Base-by-base conservation (phyloP, 1,140 invertebrate species). In the Littorina saxatilis region DNA sequence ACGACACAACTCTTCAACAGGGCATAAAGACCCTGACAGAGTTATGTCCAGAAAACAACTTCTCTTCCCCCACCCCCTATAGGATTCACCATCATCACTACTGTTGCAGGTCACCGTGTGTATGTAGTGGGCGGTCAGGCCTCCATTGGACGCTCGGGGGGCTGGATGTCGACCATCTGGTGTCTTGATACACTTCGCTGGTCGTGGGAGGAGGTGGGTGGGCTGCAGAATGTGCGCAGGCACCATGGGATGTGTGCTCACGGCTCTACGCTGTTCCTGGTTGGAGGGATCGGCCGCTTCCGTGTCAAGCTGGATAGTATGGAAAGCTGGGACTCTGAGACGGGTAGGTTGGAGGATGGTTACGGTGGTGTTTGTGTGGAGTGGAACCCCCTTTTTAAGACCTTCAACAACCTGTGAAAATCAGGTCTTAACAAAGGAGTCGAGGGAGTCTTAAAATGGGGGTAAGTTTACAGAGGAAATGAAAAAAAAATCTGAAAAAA, bases 171-270 rank as follows among this genome's bases (percentile, higher is more conserved):
- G 1, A 66, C 76, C 15, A 43, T 78, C 5, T 78, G 76, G 76
- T 78, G 76, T 27, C 58, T 78, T 20, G 39, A 78, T 37, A 78
- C 55, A 15, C 52, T 58, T 3, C 3, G 13, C 0, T 32, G 76
- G n/a, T 2, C 55, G 13, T 78, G 76, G 76, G 55, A 78, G 7
- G 39, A 61, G 2, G 55, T 37, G 23, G 76, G 76, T 15, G 15
- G 13, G 20, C 35, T 78, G n/a, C 35, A 29, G 1, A 35, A 40
- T 3, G 29, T 58, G 3, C 52, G 76, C 4, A 43, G 76, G 3
- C 76, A 78, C n/a, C 76, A 78, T n/a, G 76, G 76, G 32, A 15
- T 78, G n/a, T 78, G 76, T 43, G 58, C 55, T 17, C 20, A 43
- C 27, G 58, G 58, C 55, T 43, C 32, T 20, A 58, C 55, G 20